These are phyloP conservation scores for Gallinago stenura DNA, from an alignment of 2,797 vertebrate genomes.

Conservation along the genomic window DNA sequence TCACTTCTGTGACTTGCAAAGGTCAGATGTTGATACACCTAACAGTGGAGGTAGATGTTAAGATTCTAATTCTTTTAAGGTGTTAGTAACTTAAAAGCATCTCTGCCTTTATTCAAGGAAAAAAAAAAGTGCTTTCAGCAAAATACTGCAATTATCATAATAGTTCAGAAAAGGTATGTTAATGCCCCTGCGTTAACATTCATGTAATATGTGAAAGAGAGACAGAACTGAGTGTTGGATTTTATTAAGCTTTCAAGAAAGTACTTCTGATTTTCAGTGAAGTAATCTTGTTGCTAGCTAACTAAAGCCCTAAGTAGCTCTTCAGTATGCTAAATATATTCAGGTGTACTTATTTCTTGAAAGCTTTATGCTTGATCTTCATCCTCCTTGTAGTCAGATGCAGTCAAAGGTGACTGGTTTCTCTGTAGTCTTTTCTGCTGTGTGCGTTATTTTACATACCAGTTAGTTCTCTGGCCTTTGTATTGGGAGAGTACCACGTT, in stretches of 20 bases:
- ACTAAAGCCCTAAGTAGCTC: background rate
- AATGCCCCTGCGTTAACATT: background rate
- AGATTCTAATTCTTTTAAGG: background rate
- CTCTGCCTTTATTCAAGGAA: background rate
- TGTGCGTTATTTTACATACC: background rate
- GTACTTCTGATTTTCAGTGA: background rate
- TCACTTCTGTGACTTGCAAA: background rate
- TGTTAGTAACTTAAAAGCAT: background rate
- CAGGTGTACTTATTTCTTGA: background rate
- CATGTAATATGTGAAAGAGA: rapidly evolving
- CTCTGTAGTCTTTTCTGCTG: background rate
- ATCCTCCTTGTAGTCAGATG: background rate
- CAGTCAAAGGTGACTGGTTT: background rate
- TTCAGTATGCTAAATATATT: background rate
- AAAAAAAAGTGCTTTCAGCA: background rate
- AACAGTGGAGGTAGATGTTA: background rate
- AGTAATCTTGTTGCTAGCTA: background rate
- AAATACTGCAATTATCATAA: too few species aligned
- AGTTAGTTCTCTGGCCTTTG: background rate
- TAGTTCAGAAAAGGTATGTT: too few species aligned
- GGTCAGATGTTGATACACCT: background rate
- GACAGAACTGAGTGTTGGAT: background rate
- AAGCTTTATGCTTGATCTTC: slow-evolving; percentile 4
- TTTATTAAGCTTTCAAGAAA: background rate
- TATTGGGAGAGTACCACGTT: background rate